These are phyloP conservation scores for Drosophila nannoptera DNA, from an alignment of 1,140 invertebrate genomes.

Conservation along the genomic window DNA sequence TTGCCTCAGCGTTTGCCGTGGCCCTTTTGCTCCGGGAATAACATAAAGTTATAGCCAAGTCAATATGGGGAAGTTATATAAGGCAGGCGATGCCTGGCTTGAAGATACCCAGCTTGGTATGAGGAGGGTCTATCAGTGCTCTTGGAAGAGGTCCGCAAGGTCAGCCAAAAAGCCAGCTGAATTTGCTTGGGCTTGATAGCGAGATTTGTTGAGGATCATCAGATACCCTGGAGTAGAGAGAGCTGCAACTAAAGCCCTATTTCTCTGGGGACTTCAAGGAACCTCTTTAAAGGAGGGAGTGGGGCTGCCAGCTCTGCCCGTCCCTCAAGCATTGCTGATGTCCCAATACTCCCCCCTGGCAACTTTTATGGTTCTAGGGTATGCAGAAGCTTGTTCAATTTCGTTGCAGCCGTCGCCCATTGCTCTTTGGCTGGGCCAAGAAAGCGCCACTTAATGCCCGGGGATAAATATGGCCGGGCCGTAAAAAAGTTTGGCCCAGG, in stretches of 20 bases:
- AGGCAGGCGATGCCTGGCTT: not conserved
- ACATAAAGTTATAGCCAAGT: conserved; percentile 55
- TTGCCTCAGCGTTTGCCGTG: conserved; percentile 66
- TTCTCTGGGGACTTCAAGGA: too few species aligned
- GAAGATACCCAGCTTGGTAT: not conserved
- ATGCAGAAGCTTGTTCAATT: conserved; percentile 10
- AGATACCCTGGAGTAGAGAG: too few species aligned
- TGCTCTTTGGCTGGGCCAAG: conserved; percentile 16
- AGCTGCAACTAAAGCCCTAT: too few species aligned
- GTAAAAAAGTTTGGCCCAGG: conserved; percentile 57
- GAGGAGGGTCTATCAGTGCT: too few species aligned
- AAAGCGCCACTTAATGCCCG: conserved; percentile 39
- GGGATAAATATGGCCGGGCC: conserved; percentile 64
- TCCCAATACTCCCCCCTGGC: too few species aligned
- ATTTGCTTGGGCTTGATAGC: too few species aligned
- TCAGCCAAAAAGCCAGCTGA: too few species aligned
- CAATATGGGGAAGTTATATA: conserved; percentile 30
- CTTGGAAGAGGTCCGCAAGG: too few species aligned
- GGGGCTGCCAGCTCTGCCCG: too few species aligned
- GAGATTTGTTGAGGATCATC: too few species aligned
- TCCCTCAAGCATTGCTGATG: too few species aligned
- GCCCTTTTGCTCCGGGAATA: conserved; percentile 64
- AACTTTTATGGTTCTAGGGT: conserved; percentile 18
- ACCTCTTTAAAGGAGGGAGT: too few species aligned
- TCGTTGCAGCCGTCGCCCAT: conserved; percentile 1